These are phyloP conservation scores for Rhinoderma darwinii DNA, from an alignment of 2,113 vertebrate genomes.

Conservation along the genomic window DNA sequence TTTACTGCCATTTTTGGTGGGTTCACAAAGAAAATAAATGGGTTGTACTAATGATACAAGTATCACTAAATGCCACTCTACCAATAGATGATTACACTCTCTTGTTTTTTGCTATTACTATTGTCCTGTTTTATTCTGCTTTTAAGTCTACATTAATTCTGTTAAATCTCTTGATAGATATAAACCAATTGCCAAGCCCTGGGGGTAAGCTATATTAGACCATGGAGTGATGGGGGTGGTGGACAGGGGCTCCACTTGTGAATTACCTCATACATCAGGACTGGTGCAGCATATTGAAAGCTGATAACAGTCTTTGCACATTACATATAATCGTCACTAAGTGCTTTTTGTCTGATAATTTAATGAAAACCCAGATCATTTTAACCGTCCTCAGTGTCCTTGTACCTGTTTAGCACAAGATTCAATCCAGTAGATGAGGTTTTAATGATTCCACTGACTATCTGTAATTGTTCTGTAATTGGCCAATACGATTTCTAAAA, in stretches of 20 bases:
- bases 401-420: slow-evolving; percentile 44
- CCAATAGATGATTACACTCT: not conserved
- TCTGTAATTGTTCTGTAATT: slow-evolving; percentile 51
- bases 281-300: not conserved
- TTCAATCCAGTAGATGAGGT: slow-evolving; percentile 45
- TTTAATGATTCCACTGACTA: slow-evolving; percentile 46
- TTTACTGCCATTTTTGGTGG: too few relatives aligned
- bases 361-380: slow-evolving; percentile 46
- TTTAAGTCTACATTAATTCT: not conserved
- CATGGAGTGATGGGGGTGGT: too few relatives aligned
- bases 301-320: slow-evolving; percentile 27
- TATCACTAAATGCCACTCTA: not conserved
- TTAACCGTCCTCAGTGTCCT: slow-evolving; percentile 31
- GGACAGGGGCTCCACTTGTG: not conserved
- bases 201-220: not conserved
- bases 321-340: slow-evolving; percentile 37
- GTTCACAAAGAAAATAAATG: not conserved
- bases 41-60: not conserved
- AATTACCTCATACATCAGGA: not conserved
- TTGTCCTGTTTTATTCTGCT: not conserved
- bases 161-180: too few relatives aligned
- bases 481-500: slow-evolving; percentile 42
- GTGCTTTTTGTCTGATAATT: slow-evolving; percentile 46
- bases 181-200: not conserved
- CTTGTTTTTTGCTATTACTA: not conserved